Evolutionary conservation across 2,113 vertebrate genomes (phyloP).

Genomic region (Athene cunicularia): DNA sequence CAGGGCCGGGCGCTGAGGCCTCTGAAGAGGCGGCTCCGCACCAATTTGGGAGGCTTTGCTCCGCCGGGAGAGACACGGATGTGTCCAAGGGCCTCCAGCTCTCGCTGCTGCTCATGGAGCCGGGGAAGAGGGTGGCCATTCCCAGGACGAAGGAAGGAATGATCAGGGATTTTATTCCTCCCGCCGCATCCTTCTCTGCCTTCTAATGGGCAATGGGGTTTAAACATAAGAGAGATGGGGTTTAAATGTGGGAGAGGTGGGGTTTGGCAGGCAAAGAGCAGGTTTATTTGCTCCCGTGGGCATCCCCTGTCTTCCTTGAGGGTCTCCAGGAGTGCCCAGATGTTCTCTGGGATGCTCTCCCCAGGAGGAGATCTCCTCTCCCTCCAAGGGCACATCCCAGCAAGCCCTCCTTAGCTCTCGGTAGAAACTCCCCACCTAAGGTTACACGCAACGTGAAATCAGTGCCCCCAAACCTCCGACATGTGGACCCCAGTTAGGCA

Average conservation of each 20-base stretch:
- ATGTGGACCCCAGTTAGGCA: rapidly evolving
- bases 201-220: rapidly evolving
- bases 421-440: not conserved
- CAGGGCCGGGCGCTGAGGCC: not conserved
- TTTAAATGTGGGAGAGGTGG: not conserved
- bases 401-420: not conserved
- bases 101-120: rapidly evolving
- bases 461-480: not conserved
- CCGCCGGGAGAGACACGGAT: rapidly evolving
- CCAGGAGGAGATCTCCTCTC: not conserved
- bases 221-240: not conserved
- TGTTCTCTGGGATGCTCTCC: not conserved
- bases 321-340: not conserved
- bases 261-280: not conserved
- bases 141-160: rapidly evolving
- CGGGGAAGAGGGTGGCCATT: rapidly evolving
- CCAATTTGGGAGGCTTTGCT: not conserved
- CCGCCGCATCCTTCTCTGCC: rapidly evolving
- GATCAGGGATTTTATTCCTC: not conserved
- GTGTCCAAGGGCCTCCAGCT: rapidly evolving
- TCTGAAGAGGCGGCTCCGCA: not conserved
- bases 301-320: rapidly evolving
- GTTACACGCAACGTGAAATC: not conserved
- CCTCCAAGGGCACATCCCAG: not conserved
- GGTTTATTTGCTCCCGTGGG: not conserved